Conservation (phyloP, 1,140 invertebrate genomes). For the Papilio dardanus region DNA sequence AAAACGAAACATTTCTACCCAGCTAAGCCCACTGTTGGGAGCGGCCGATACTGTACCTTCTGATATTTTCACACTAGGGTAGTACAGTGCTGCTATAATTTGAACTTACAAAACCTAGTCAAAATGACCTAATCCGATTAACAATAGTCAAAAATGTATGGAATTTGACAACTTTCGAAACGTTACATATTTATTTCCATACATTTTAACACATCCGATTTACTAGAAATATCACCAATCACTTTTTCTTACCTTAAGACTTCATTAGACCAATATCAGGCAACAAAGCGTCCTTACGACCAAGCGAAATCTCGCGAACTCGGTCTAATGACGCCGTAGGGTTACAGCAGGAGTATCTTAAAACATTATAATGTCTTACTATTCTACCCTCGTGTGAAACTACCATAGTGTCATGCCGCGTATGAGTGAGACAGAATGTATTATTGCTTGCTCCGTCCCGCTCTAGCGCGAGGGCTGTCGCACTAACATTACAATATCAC, state of each 20-base stretch:
- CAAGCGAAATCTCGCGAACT: too few species aligned
- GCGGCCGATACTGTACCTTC: background rate
- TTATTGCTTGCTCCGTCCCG: constrained; percentile 49
- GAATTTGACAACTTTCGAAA: background rate
- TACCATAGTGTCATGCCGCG: background rate
- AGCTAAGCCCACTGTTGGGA: constrained; percentile 12
- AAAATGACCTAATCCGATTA: too few species aligned
- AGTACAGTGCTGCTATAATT: background rate
- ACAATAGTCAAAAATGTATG: background rate
- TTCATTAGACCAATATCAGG: too few species aligned
- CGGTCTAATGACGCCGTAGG: too few species aligned
- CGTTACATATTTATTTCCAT: background rate
- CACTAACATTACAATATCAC: constrained; percentile 73
- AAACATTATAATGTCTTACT: background rate
- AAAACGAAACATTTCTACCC: constrained; percentile 3
- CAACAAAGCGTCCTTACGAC: too few species aligned
- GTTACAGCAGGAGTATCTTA: too few species aligned
- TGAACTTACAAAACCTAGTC: too few species aligned
- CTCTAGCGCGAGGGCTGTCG: constrained; percentile 56
- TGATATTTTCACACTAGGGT: background rate
- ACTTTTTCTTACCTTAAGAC: background rate
- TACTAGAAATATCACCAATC: background rate
- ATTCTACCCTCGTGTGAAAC: background rate
- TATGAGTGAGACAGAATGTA: constrained; percentile 29
- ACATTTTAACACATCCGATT: background rate